A percentile compares a stretch with the other conserved stretches of the same genome.
These are phyloP conservation scores for Nesidiocoris tenuis DNA, from an alignment of 2,888 invertebrate species.

Conservation along the genomic window DNA sequence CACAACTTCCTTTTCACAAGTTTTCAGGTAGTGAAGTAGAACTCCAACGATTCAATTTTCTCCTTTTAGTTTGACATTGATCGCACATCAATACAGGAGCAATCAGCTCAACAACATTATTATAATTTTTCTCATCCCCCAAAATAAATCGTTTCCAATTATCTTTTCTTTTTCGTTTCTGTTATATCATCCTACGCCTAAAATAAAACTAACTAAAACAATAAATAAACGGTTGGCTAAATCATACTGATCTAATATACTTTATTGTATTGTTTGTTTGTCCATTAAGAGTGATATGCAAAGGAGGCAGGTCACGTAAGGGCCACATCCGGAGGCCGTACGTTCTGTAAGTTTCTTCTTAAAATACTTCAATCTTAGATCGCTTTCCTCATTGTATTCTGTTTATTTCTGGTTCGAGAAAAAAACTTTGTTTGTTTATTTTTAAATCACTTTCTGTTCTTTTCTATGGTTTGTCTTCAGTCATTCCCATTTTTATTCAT, in stretches of 20 bases:
- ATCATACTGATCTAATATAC: constrained; percentile 31
- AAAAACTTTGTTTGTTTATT: neutral
- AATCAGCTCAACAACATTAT: neutral
- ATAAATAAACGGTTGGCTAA: constrained; percentile 30
- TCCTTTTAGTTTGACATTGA: too few species aligned
- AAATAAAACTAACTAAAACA: constrained; percentile 13
- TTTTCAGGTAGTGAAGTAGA: too few species aligned
- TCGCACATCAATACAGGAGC: too few species aligned
- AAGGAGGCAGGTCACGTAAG: constrained; percentile 37
- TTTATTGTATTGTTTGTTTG: constrained; percentile 31
- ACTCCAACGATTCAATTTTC: too few species aligned
- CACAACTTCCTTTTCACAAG: too few species aligned
- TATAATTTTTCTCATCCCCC: neutral
- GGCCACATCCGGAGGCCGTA: constrained; percentile 35
- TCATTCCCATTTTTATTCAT: neutral
- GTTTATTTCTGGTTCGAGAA: too few species aligned
- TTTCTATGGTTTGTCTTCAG: neutral
- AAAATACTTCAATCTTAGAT: constrained; percentile 27
- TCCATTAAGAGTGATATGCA: constrained; percentile 32
- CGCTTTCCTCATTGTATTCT: constrained; percentile 1
- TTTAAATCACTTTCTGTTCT: constrained; percentile 3
- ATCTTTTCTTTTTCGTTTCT: constrained; percentile 4
- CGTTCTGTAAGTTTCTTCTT: constrained; percentile 34
- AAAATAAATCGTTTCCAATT: constrained; percentile 1
- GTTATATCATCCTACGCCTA: neutral